Evolutionary conservation across 2,888 invertebrate genomes (phyloP).

Genomic region (Seira ritae): DNA sequence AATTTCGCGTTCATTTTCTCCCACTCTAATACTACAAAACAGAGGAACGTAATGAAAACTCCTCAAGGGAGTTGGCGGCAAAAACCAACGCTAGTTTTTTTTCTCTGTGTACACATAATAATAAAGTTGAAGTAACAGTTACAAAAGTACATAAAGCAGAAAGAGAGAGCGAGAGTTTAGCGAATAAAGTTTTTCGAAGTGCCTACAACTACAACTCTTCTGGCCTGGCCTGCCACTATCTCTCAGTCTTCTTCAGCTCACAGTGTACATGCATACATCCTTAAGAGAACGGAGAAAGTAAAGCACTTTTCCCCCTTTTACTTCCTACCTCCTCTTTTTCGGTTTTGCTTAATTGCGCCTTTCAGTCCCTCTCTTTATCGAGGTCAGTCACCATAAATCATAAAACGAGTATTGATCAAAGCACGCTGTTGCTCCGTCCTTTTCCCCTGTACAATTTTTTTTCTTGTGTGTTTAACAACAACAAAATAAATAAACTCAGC

Average conservation of each 20-base stretch:
- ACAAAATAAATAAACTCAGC: conserved; percentile 15
- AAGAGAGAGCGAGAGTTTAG: too few relatives aligned
- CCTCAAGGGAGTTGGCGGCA: conserved; percentile 24
- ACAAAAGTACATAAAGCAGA: too few relatives aligned
- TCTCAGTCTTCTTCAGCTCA: background rate
- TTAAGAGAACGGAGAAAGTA: conserved; percentile 24
- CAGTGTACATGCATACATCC: background rate
- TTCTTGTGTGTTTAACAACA: too few relatives aligned
- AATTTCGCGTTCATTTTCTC: conserved; percentile 12
- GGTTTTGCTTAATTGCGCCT: conserved; percentile 57
- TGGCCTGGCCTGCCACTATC: conserved; percentile 9
- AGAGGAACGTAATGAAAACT: conserved; percentile 38
- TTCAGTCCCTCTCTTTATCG: conserved; percentile 57
- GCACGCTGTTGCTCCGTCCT: conserved; percentile 55
- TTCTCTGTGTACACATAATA: conserved; percentile 17
- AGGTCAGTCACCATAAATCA: conserved; percentile 60
- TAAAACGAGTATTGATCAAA: conserved; percentile 59
- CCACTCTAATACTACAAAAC: too few relatives aligned
- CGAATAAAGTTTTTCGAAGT: too few relatives aligned
- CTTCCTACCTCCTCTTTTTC: conserved; percentile 25
- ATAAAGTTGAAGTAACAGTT: too few relatives aligned
- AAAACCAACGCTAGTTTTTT: background rate
- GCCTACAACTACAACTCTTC: too few relatives aligned
- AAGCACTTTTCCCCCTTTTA: conserved; percentile 33
- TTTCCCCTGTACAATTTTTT: background rate